Base-by-base conservation (phyloP, 2,888 invertebrate genomes). In the Yponomeuta sedellus region DNA sequence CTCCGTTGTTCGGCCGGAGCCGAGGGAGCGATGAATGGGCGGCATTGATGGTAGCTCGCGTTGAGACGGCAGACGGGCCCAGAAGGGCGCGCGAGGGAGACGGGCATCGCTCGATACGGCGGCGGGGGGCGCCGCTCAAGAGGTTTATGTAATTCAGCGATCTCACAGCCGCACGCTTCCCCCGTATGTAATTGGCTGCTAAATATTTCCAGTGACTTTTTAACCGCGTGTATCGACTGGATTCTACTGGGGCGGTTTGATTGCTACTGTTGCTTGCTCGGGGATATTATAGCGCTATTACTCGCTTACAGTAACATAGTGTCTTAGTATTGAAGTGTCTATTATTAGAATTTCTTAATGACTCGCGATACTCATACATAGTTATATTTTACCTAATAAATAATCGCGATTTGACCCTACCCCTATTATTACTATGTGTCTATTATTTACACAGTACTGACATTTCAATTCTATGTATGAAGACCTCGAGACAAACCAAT, bases 91-190 rank as follows among this genome's bases (percentile, higher is more conserved):
- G 73, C 56, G 80, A 82, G 72, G 40, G 77, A 71, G 80, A 78
- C 67, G 70, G 69, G 8, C 12, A 73, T 72, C 82, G 85, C 79
- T 85, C 85, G 82, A 82, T 83, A 83, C 79, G 77, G 81, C 81
- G 74, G 73, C 62, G n/a, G 12, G n/a, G 73, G 70, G 72, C 66
- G 66, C 69, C 52, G 61, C 67, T 69, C 69, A 56, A 67, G 67
- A 68, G 66, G 64, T 68, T 70, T 70, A 70, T 68, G 68, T 70
- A 81, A 81, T 79, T 78, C 78, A 76, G 74, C 73, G 69, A 73
- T 78, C 16, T 61, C 25, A 12, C 11, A n/a, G 34, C 20, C 6
- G 20, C n/a, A 58, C 20, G 62, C 25, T 66, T 67, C 68, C 68
- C 62, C 67, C 70, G 68, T 66, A 69, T 69, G 67, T 69, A 66